These are phyloP conservation scores for Metacarcinus magister DNA, from an alignment of 2,888 invertebrate genomes.

Conservation along the genomic window DNA sequence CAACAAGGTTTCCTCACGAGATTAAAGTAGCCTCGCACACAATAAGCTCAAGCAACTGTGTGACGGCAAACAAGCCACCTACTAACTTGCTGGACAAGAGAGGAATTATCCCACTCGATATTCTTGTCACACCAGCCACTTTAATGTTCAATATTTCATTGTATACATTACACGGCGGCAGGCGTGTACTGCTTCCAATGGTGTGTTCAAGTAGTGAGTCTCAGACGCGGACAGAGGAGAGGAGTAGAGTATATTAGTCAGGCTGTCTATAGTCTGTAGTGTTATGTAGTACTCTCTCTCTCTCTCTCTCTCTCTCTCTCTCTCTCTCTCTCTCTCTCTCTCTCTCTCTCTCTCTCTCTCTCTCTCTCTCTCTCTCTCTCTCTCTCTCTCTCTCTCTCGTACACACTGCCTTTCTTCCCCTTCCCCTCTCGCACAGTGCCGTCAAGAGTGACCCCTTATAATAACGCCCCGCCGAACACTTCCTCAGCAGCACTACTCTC, in stretches of 20 bases:
- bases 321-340: not conserved
- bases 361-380: constrained; percentile 39
- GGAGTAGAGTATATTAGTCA: not conserved
- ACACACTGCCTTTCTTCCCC: too few species aligned
- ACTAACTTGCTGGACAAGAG: not conserved
- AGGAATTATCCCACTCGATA: constrained; percentile 33
- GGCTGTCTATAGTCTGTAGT: not conserved
- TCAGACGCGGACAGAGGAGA: not conserved
- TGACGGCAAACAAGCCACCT: not conserved
- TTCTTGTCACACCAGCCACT: not conserved
- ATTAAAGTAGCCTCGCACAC: not conserved
- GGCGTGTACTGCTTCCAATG: not conserved
- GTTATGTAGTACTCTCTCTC: not conserved
- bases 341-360: constrained; percentile 39
- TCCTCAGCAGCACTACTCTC: not conserved
- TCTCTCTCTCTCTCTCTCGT: not conserved
- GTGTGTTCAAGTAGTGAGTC: not conserved
- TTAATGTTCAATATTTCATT: constrained; percentile 34
- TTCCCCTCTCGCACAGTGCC: not conserved
- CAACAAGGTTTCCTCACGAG: not conserved
- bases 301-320: not conserved
- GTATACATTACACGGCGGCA: not conserved
- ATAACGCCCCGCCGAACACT: not conserved
- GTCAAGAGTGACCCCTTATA: not conserved
- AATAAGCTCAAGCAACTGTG: not conserved